Evolutionary conservation across 1,140 invertebrate genomes (phyloP), one percentile per base, ranked within the genome.

Genomic region (Pogonognathellus flavescens): DNA sequence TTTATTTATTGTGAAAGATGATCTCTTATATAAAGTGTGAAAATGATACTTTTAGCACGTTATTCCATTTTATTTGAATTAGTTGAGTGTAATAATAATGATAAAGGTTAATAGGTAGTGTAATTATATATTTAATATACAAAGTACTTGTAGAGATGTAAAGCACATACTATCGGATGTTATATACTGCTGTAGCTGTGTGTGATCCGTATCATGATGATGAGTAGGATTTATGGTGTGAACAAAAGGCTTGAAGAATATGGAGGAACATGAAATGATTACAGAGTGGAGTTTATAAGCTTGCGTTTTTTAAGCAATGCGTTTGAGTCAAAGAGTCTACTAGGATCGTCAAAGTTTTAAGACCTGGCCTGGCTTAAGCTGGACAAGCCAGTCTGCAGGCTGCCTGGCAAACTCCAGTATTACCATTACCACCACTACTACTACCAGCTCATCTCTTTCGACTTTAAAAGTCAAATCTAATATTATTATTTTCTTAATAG

Each of bases 151-250:
- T 25, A 5, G 66, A 20, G 31, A 76, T 49, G 70, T 76, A 76
- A 49, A 25, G 22, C 62, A 31, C 62, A 66, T 16, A n/a, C 41
- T 41, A 49, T 76, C 53, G 53, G 11, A 57, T 57, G n/a, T 57
- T 57, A 3, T 57, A 3, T 57, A n/a, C 1, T 14, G 53, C 53
- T 57, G 11, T 66, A 66, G 62, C 22, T 62, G 84, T 85, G 84
- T 85, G 84, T 85, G 84, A 85, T 85, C 84, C 80, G 60, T 85
- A 85, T 85, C 84, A 85, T 82, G 84, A 85, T 85, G 84, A 85
- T 81, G 80, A 82, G 80, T 82, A 85, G 80, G 81, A 85, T 85
- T 85, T 85, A 85, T 85, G 84, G 84, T 85, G 84, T 85, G 84
- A 85, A 85, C 84, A 85, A 85, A 85, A 85, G 84, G 80, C 49